phyloP scores from a whole-genome alignment of 2,113 vertebrate genomes.

The Leiothrix lutea region DNA sequence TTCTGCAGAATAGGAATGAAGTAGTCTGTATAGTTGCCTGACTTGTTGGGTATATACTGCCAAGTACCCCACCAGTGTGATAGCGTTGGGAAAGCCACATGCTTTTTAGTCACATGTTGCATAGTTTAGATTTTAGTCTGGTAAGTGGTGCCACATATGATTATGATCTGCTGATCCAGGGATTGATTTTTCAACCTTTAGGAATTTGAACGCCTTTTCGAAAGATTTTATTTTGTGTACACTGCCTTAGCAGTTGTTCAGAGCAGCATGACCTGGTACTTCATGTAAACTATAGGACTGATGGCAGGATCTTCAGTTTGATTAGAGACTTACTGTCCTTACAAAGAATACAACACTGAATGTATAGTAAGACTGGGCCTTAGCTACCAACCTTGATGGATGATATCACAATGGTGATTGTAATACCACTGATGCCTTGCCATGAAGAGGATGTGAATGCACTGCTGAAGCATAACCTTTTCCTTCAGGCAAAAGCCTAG shows the following conservation, averaged over 20 bases:
- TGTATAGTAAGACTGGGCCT: background rate
- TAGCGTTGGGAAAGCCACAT: background rate
- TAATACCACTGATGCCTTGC: background rate
- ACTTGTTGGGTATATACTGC: background rate
- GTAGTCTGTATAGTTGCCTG: background rate
- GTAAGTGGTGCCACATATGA: background rate
- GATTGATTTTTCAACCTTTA: background rate
- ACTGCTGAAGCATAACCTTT: background rate
- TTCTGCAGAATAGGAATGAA: background rate
- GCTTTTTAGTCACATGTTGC: background rate
- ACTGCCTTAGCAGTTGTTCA: background rate
- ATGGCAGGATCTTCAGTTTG: background rate
- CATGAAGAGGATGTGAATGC: background rate
- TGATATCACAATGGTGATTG: background rate
- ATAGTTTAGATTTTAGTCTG: slow-evolving; percentile 12
- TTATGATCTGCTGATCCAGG: background rate
- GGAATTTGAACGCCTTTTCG: background rate
- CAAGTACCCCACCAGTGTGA: background rate
- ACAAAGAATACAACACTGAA: background rate
- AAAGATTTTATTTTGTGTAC: background rate
- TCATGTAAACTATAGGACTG: background rate
- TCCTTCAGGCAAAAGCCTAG: background rate
- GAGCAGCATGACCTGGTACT: background rate
- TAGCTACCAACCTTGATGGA: background rate
- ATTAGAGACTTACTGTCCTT: background rate